These are phyloP conservation scores for Leptoclinus maculatus DNA, from an alignment of 2,797 vertebrate genomes.

Conservation along the genomic window DNA sequence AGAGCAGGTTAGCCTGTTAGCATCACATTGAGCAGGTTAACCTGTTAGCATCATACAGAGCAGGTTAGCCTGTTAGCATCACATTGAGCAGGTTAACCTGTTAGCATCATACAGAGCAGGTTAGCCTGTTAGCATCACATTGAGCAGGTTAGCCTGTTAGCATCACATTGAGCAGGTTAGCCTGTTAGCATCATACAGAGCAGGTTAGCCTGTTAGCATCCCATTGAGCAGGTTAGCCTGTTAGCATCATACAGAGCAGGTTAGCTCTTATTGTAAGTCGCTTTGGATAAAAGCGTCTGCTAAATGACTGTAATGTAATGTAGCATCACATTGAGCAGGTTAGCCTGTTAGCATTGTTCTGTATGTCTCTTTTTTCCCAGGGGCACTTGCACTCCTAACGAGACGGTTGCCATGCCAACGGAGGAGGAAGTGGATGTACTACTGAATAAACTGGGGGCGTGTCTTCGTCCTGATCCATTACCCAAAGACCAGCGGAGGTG, in stretches of 20 bases:
- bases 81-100: constrained; percentile 72
- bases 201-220: too few relatives aligned
- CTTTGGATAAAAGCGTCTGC: too few relatives aligned
- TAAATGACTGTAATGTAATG: too few relatives aligned
- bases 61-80: constrained; percentile 78
- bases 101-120: too few relatives aligned
- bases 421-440: constrained; percentile 93
- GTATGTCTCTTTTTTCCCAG: constrained; percentile 55
- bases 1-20: constrained; percentile 78
- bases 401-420: constrained; percentile 76
- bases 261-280: too few relatives aligned
- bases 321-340: constrained; percentile 77
- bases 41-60: constrained; percentile 83
- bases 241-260: constrained; percentile 72
- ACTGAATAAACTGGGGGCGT: constrained; percentile 88
- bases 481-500: constrained; percentile 93
- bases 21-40: constrained; percentile 79
- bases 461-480: constrained; percentile 89
- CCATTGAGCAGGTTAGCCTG: too few relatives aligned
- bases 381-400: constrained; percentile 48
- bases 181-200: constrained; percentile 83
- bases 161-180: constrained; percentile 79
- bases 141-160: constrained; percentile 78
- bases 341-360: constrained; percentile 74
- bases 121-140: too few relatives aligned